These are phyloP conservation scores for Orthosia gothica DNA, from an alignment of 2,888 invertebrate species.

Conservation along the genomic window DNA sequence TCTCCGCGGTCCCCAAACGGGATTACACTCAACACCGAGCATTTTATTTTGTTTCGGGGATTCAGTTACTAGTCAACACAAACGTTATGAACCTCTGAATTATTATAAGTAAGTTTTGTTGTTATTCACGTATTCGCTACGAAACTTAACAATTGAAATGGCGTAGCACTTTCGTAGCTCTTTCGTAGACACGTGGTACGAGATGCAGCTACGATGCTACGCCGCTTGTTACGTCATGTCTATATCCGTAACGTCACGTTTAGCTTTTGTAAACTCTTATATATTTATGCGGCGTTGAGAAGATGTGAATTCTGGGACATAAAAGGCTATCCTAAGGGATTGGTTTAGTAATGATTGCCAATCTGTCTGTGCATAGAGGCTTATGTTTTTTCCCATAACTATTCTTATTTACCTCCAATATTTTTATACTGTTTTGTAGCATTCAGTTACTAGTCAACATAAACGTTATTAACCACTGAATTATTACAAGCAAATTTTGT, in stretches of 20 bases:
- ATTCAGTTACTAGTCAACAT: conserved; percentile 61
- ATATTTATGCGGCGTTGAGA: conserved; percentile 18
- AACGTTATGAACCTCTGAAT: conserved; percentile 27
- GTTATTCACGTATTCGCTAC: conserved; percentile 3
- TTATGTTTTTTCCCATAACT: not conserved
- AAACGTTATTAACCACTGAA: conserved; percentile 29
- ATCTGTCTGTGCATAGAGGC: not conserved
- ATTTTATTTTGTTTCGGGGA: conserved; percentile 60
- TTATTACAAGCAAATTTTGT: conserved; percentile 14
- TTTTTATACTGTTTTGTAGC: conserved; percentile 57
- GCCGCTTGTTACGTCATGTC: conserved; percentile 11
- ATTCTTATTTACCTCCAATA: not conserved
- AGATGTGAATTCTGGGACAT: not conserved
- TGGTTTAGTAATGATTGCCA: conserved; percentile 24
- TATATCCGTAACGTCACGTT: conserved; percentile 18
- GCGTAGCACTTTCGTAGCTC: conserved; percentile 46
- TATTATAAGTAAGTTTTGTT: conserved; percentile 17
- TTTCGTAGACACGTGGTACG: conserved; percentile 43
- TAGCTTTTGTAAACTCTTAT: conserved; percentile 13
- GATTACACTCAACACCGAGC: conserved; percentile 57
- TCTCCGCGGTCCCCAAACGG: conserved; percentile 61
- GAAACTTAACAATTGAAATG: conserved; percentile 18
- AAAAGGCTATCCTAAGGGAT: not conserved
- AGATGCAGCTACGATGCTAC: conserved; percentile 9
- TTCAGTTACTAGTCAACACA: conserved; percentile 61